phyloP scores from a whole-genome alignment of 2,888 invertebrate species.

The Aromia moschata region DNA sequence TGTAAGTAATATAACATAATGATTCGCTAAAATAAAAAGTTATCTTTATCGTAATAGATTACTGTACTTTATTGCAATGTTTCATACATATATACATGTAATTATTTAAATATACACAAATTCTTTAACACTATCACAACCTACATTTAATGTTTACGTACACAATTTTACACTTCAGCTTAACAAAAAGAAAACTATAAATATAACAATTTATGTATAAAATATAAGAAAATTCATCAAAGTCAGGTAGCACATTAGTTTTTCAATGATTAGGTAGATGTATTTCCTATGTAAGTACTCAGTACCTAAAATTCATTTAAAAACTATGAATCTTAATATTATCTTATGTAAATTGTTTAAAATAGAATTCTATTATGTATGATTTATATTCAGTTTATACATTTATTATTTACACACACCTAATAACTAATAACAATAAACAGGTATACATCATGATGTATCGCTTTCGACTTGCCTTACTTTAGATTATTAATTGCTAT shows the following conservation, averaged over 20 bases:
- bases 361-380: conserved; percentile 12
- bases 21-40: no score
- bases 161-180: conserved; percentile 1
- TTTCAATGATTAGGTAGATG: conserved; percentile 5
- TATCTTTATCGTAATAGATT: no score
- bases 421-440: conserved; percentile 18
- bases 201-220: conserved; percentile 17
- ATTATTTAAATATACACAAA: conserved; percentile 50
- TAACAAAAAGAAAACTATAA: neutral
- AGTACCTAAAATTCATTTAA: neutral
- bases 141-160: conserved; percentile 37
- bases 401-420: conserved; percentile 28
- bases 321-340: neutral
- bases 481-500: conserved; percentile 13
- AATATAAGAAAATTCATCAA: conserved; percentile 26
- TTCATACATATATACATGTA: conserved; percentile 49
- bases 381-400: conserved; percentile 25
- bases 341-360: neutral
- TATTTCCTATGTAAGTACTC: conserved; percentile 5
- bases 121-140: conserved; percentile 50
- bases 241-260: conserved; percentile 12
- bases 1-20: no score
- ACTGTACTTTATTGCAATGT: conserved; percentile 46
- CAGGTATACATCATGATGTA: conserved; percentile 19
- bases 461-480: conserved; percentile 15